Conservation (phyloP, 2,888 invertebrate species). For the Ormyrus rosae region DNA sequence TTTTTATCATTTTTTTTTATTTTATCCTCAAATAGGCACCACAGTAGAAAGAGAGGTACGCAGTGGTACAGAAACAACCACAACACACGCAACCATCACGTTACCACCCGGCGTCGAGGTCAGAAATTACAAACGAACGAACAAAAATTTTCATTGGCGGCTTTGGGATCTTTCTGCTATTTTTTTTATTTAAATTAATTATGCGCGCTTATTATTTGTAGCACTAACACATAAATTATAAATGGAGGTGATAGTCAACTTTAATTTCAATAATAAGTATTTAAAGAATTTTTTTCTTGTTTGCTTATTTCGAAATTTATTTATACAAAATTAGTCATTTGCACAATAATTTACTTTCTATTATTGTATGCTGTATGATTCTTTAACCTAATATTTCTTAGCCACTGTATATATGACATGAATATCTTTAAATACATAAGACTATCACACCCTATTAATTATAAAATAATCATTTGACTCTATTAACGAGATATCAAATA, state of each 20-base stretch:
- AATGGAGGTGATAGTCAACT: conserved; percentile 32
- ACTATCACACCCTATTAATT: conserved; percentile 9
- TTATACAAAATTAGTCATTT: background rate
- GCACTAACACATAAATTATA: conserved; percentile 37
- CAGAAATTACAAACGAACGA: conserved; percentile 60
- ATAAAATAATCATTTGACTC: background rate
- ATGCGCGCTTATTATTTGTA: conserved; percentile 41
- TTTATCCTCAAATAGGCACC: conserved; percentile 67
- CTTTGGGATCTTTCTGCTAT: conserved; percentile 33
- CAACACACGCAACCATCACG: conserved; percentile 74
- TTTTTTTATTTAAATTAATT: conserved; percentile 27
- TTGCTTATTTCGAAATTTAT: background rate
- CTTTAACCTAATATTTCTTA: too few species aligned
- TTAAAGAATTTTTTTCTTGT: background rate
- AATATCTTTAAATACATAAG: background rate
- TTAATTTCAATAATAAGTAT: background rate
- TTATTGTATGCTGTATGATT: background rate
- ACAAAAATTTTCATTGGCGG: conserved; percentile 22
- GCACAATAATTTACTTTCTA: conserved; percentile 3
- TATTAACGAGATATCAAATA: conserved; percentile 13
- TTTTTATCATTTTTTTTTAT: conserved; percentile 50
- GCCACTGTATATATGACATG: too few species aligned
- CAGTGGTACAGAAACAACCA: conserved; percentile 74
- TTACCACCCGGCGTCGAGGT: conserved; percentile 74
- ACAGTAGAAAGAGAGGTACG: conserved; percentile 74